Base-by-base conservation (phyloP, 2,113 vertebrate species). In the Haemorhous mexicanus region DNA sequence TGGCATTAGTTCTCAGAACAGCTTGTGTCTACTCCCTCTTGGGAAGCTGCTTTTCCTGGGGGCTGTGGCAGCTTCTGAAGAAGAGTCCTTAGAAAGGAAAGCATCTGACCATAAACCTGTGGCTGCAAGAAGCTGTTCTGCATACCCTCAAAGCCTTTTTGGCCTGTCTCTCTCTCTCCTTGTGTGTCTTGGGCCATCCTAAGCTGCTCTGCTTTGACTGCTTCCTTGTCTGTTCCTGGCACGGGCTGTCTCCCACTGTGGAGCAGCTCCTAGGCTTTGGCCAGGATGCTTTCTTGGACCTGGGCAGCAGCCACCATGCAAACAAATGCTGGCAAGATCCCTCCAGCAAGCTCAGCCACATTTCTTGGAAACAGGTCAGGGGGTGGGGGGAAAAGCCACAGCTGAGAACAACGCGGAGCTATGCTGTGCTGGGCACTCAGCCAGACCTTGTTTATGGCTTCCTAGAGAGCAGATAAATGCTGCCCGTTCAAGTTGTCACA, bases 311-410 rank as follows among this genome's bases (percentile, higher is more conserved):
- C 95, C 92, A 88, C 47, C 79, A 1, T 0, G 26, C 82, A 82
- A 64, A 89, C 88, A 87, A 94, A 87, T 0, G 20, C 90, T 93
- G 90, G 87, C 92, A 67, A 39, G 59, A 23, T 77, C 58, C 63
- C 67, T 88, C 39, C 7, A 59, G 72, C 84, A 13, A 70, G 26
- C 81, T 83, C 73, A 87, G 91, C 59, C 74, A 26, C 74, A 53
- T 64, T 87, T 94, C 89, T 87, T 91, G 91, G 93, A 87, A 94
- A 27, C 91, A 58, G 93, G 77, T 93, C 55, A 70, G 82, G 84
- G 73, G 77, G 69, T 83, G 74, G 41, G 91, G 56, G 13, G n/a
- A 68, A 81, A 89, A 93, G 87, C 83, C 91, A 84, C 59, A 62
- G 13, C 9, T 17, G 61, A 59, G 86, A 77, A 63, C 73, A 82